These are phyloP conservation scores for Epistrophe eligans DNA, from an alignment of 2,888 invertebrate genomes.

Conservation along the genomic window DNA sequence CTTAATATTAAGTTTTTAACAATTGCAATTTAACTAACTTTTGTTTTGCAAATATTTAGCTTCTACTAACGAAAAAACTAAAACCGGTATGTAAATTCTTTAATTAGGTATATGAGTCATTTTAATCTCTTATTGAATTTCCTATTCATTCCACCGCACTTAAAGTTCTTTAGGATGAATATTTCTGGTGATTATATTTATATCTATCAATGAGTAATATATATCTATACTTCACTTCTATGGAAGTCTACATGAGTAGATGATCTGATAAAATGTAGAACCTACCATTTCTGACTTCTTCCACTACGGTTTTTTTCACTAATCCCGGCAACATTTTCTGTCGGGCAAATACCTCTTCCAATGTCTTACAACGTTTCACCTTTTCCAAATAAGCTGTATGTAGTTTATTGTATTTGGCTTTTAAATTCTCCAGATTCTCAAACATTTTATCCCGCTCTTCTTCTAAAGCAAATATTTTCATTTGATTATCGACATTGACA, in stretches of 20 bases:
- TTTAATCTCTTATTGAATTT: too few species aligned
- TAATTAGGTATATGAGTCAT: too few species aligned
- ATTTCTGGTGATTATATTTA: too few species aligned
- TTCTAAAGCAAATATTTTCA: constrained; percentile 79
- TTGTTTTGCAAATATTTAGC: too few species aligned
- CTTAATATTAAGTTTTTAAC: too few species aligned
- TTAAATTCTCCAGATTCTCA: constrained; percentile 79
- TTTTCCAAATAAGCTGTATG: constrained; percentile 80
- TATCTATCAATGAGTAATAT: too few species aligned
- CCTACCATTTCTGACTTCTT: constrained; percentile 22
- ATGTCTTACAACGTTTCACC: constrained; percentile 79
- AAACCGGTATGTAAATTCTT: too few species aligned
- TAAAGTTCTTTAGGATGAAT: too few species aligned
- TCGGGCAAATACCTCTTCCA: constrained; percentile 80
- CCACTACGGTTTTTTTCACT: constrained; percentile 80
- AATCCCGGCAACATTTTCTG: constrained; percentile 81
- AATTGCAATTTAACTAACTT: too few species aligned
- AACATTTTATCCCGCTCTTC: constrained; percentile 80
- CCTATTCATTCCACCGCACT: too few species aligned
- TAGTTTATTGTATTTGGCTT: constrained; percentile 81
- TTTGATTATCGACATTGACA: constrained; percentile 79
- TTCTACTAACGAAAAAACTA: too few species aligned
- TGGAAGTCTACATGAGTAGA: not conserved
- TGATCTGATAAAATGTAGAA: not conserved
- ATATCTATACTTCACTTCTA: too few species aligned